phyloP scores from a whole-genome alignment of 2,113 vertebrate genomes.

The cattle (Bos taurus) region DNA sequence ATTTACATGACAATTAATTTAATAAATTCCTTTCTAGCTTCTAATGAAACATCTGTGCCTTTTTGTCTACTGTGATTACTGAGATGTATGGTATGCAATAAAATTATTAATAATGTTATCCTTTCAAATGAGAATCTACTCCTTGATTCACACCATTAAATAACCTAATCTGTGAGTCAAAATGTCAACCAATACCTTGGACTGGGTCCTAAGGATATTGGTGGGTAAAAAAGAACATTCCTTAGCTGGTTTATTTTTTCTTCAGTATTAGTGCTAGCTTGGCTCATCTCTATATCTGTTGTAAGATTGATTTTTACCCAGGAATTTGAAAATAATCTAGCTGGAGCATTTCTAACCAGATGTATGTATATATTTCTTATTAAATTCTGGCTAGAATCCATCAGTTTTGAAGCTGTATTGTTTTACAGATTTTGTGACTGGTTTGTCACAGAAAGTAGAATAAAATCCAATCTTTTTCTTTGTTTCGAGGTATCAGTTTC shows the following conservation, averaged over 20 bases:
- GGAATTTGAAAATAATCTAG: conserved; percentile 78
- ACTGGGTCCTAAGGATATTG: conserved; percentile 60
- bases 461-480: conserved; percentile 56
- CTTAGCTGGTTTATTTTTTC: conserved; percentile 78
- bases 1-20: conserved; percentile 64
- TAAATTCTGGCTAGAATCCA: conserved; percentile 53
- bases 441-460: conserved; percentile 53
- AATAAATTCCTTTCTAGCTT: conserved; percentile 66
- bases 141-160: conserved; percentile 78
- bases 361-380: conserved; percentile 51
- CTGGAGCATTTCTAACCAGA: conserved; percentile 63
- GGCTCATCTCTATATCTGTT: conserved; percentile 65
- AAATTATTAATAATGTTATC: conserved; percentile 71
- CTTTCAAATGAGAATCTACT: conserved; percentile 66
- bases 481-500: conserved; percentile 34
- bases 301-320: conserved; percentile 74
- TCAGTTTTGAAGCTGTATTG: conserved; percentile 56
- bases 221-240: conserved; percentile 66
- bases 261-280: conserved; percentile 68
- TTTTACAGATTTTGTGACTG: conserved; percentile 67
- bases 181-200: conserved; percentile 69
- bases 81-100: conserved; percentile 68
- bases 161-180: conserved; percentile 69
- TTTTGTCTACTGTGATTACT: conserved; percentile 74
- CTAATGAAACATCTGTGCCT: conserved; percentile 76